Conservation (phyloP, 2,797 vertebrate genomes). For the Atherinosoma microstoma region DNA sequence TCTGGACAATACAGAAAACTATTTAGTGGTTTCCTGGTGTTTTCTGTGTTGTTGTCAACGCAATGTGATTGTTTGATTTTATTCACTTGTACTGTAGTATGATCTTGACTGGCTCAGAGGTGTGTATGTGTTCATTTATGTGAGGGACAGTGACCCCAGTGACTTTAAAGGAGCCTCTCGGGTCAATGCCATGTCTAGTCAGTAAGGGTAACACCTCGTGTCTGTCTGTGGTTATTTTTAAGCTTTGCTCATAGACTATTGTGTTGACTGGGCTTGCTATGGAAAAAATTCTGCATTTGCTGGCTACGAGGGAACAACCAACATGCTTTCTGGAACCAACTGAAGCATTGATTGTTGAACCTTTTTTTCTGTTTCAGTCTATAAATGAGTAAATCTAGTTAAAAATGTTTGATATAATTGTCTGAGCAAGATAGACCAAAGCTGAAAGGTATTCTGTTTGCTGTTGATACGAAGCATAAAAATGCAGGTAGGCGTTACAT, state of each 20-base stretch:
- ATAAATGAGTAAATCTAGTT: background rate
- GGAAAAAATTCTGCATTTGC: constrained; percentile 29
- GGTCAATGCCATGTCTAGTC: constrained; percentile 65
- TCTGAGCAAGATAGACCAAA: background rate
- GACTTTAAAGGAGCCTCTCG: constrained; percentile 37
- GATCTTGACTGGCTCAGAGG: constrained; percentile 2
- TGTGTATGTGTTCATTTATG: constrained; percentile 32
- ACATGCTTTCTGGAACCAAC: background rate
- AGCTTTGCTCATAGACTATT: constrained; percentile 34
- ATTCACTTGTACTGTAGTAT: background rate
- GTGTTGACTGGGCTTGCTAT: constrained; percentile 18
- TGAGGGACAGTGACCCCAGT: constrained; percentile 34
- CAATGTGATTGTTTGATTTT: constrained; percentile 8
- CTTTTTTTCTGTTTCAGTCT: background rate
- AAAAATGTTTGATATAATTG: background rate
- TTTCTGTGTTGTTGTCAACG: constrained; percentile 7
- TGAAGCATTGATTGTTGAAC: background rate
- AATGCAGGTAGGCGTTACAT: background rate
- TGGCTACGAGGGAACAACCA: background rate
- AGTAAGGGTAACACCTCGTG: constrained; percentile 42
- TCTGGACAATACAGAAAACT: constrained; percentile 23
- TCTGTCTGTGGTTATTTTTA: constrained; percentile 56
- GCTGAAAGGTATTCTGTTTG: background rate
- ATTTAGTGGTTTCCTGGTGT: constrained; percentile 28
- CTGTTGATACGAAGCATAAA: background rate